A percentile compares a stretch with the other conserved stretches of the same genome.
These are phyloP conservation scores for Zonitis immaculata DNA, from an alignment of 2,888 invertebrate species.

Conservation along the genomic window DNA sequence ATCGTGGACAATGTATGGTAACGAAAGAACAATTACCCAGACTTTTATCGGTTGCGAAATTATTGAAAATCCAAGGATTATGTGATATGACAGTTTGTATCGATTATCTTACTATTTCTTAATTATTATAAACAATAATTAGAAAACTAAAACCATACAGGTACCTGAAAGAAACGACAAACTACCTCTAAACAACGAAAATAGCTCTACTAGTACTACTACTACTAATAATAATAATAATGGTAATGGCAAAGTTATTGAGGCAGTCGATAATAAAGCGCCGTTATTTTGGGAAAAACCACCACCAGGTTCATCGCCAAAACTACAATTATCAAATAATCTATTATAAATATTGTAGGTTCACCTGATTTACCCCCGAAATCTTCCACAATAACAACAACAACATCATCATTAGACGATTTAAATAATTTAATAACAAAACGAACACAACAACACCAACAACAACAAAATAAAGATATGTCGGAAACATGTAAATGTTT, in stretches of 20 bases:
- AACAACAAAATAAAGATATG: slow-evolving; percentile 29
- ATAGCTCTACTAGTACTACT: background rate
- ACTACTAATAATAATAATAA: background rate
- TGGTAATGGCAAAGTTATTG: background rate
- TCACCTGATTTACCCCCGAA: no score
- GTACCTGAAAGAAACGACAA: slow-evolving; percentile 31
- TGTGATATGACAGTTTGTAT: slow-evolving; percentile 71
- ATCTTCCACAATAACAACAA: no score
- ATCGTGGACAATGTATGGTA: slow-evolving; percentile 82
- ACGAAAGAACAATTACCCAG: slow-evolving; percentile 74
- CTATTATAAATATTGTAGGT: no score
- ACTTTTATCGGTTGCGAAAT: slow-evolving; percentile 71
- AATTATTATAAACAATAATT: no score
- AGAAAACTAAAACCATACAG: no score
- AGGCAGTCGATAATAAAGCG: background rate
- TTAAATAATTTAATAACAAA: no score
- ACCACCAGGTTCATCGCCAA: background rate
- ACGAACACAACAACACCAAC: slow-evolving; percentile 6
- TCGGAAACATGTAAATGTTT: slow-evolving; percentile 59
- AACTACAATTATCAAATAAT: no score
- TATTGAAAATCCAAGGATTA: slow-evolving; percentile 75
- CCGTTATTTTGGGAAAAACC: slow-evolving; percentile 1
- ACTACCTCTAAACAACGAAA: background rate
- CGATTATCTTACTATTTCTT: no score
- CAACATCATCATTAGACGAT: no score